Conservation (phyloP, 2,888 invertebrate genomes). For the Empis livida region DNA sequence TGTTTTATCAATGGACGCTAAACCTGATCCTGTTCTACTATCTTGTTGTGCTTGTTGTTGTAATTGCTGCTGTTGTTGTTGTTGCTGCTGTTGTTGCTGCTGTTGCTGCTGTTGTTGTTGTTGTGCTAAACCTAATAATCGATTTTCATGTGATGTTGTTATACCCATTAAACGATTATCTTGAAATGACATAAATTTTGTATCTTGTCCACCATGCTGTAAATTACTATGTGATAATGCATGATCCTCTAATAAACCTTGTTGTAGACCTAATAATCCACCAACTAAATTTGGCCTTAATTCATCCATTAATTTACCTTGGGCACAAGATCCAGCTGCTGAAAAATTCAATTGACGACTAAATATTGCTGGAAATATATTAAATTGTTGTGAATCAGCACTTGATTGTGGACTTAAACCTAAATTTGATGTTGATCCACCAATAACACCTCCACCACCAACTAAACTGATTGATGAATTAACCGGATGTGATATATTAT, state of each 20-base stretch:
- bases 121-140: constrained; percentile 35
- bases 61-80: constrained; percentile 29
- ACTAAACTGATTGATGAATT: constrained; percentile 20
- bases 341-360: constrained; percentile 78
- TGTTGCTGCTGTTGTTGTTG: constrained; percentile 26
- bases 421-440: constrained; percentile 23
- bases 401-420: constrained; percentile 35
- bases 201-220: constrained; percentile 37
- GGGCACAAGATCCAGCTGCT: constrained; percentile 49
- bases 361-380: constrained; percentile 84
- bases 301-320: constrained; percentile 78
- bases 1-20: constrained; percentile 38
- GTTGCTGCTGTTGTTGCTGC: constrained; percentile 22
- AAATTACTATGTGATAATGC: constrained; percentile 38
- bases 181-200: constrained; percentile 38
- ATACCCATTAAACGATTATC: constrained; percentile 38
- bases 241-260: constrained; percentile 69
- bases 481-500: not conserved
- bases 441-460: constrained; percentile 16
- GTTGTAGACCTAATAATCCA: constrained; percentile 63
- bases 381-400: constrained; percentile 59
- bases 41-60: constrained; percentile 34
- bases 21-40: constrained; percentile 37
- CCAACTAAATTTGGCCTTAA: constrained; percentile 69
- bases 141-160: constrained; percentile 32